A percentile compares a stretch with the other conserved stretches of the same genome.
phyloP scores from a whole-genome alignment of 2,113 vertebrate genomes.

The Mirounga angustirostris region DNA sequence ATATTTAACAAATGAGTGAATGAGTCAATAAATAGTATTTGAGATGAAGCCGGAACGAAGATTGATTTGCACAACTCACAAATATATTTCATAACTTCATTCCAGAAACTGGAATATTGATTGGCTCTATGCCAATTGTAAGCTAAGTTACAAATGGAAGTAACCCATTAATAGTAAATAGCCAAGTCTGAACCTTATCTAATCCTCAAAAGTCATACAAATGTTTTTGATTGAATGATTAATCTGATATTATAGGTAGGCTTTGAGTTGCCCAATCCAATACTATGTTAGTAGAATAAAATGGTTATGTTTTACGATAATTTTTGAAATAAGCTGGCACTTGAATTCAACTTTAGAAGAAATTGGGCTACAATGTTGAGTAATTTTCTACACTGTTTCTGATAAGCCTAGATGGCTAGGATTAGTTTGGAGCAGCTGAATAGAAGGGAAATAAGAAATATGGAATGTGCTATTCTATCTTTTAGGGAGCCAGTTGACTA shows the following conservation, averaged over 20 bases:
- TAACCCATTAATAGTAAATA: not conserved
- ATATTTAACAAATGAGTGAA: not conserved
- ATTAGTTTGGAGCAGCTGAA: not conserved
- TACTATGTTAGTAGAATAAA: not conserved
- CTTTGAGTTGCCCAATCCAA: not conserved
- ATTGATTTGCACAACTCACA: not conserved
- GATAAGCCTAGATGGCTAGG: not conserved
- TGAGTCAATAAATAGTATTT: not conserved
- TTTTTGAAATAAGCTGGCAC: not conserved
- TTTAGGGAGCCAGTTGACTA: not conserved
- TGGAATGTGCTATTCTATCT: not conserved
- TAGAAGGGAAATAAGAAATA: not conserved
- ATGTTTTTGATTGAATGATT: not conserved
- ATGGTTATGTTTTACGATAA: not conserved
- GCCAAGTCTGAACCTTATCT: not conserved
- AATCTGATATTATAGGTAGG: not conserved
- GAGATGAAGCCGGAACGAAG: not conserved
- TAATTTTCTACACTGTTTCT: not conserved
- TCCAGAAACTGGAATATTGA: not conserved
- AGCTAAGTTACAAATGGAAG: not conserved
- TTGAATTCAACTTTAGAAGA: not conserved
- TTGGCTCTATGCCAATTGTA: not conserved
- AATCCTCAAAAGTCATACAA: not conserved
- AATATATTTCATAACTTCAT: not conserved
- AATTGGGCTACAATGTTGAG: not conserved